These are phyloP conservation scores for Eulacestoma nigropectus DNA, from an alignment of 2,113 vertebrate species.

Conservation along the genomic window DNA sequence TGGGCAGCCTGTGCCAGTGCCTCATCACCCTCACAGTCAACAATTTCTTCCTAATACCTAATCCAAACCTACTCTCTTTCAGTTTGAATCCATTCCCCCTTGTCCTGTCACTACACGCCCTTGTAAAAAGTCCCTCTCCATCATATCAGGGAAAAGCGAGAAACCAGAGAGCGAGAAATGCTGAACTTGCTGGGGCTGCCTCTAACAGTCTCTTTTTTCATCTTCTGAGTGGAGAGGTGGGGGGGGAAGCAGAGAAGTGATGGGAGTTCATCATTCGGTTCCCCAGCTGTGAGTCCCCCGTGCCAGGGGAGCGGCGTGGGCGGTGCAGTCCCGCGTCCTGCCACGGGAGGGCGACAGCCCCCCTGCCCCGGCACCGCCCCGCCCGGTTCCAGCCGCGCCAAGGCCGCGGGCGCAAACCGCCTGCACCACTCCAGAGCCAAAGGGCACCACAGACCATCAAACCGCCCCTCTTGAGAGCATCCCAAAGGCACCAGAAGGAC, in stretches of 20 bases:
- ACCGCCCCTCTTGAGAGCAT: background rate
- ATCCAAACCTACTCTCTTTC: background rate
- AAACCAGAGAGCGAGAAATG: background rate
- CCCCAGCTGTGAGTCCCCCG: accelerated
- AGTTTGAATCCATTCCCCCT: background rate
- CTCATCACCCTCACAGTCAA: background rate
- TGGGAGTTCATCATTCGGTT: accelerated
- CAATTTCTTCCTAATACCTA: background rate
- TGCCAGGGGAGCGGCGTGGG: accelerated
- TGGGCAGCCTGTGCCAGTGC: background rate
- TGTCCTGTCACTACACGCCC: background rate
- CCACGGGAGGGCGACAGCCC: background rate
- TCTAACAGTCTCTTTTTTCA: background rate
- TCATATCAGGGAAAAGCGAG: accelerated
- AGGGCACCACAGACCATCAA: background rate
- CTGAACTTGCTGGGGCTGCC: background rate
- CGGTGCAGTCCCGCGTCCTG: background rate
- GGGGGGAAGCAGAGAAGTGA: no score
- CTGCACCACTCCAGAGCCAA: background rate
- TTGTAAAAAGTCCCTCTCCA: background rate
- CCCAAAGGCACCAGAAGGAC: background rate
- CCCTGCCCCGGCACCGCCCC: background rate
- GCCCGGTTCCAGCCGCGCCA: background rate
- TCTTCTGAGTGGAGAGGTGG: background rate
- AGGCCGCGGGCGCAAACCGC: background rate